These are phyloP conservation scores for Chionoecetes opilio DNA, from an alignment of 1,140 invertebrate genomes.

Conservation along the genomic window DNA sequence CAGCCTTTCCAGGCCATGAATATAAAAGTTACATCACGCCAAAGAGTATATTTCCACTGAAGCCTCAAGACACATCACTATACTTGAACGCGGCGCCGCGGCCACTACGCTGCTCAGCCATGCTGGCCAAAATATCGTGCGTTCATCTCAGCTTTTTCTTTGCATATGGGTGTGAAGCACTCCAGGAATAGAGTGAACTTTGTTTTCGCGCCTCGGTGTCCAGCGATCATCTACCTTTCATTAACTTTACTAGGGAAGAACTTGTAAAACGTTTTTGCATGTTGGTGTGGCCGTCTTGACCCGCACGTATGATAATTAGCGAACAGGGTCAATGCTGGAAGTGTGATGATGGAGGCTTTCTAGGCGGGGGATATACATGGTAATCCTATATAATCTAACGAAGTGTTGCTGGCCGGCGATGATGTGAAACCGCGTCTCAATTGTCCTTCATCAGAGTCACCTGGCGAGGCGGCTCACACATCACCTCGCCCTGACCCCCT, in stretches of 20 bases:
- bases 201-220: neutral
- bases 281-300: neutral
- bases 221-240: neutral
- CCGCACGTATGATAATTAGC: constrained; percentile 28
- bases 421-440: neutral
- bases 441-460: constrained; percentile 16
- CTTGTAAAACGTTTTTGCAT: neutral
- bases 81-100: neutral
- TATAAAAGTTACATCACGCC: neutral
- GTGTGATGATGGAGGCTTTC: neutral
- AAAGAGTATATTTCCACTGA: neutral
- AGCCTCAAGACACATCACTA: neutral
- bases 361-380: neutral
- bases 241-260: neutral
- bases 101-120: too few relatives aligned
- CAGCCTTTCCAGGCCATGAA: neutral
- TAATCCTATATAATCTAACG: neutral
- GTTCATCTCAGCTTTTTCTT: neutral
- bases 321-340: neutral
- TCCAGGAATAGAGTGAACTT: neutral
- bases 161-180: neutral
- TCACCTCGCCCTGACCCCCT: neutral
- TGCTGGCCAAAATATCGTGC: too few relatives aligned
- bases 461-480: neutral
- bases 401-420: neutral